Conservation (phyloP, 2,113 vertebrate genomes). For the Cheirogaleus medius region DNA sequence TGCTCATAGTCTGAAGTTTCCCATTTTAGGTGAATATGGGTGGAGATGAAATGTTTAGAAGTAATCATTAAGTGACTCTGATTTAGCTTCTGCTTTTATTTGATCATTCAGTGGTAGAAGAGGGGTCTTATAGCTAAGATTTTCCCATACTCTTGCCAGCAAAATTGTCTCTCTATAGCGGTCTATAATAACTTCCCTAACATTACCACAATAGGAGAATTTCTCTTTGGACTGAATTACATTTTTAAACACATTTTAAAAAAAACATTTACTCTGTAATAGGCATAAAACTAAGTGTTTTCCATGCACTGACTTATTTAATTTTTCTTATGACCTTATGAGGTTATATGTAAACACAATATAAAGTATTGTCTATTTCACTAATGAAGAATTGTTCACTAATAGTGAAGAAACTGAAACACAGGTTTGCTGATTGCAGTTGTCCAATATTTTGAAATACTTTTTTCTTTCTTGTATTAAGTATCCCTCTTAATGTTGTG, state of each 20-base stretch:
- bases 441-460: neutral
- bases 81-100: neutral
- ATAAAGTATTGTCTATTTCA: neutral
- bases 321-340: neutral
- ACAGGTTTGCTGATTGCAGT: neutral
- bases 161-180: neutral
- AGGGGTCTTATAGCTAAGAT: neutral
- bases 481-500: neutral
- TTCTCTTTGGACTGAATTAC: neutral
- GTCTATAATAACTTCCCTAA: neutral
- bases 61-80: neutral
- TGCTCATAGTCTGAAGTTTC: neutral
- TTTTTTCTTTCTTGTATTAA: neutral
- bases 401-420: neutral
- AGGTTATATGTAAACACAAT: neutral
- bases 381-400: neutral
- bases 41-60: neutral
- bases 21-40: neutral
- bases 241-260: conserved; percentile 3
- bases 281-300: neutral
- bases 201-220: neutral
- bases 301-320: neutral
- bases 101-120: neutral
- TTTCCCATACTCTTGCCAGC: no score
- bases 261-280: neutral